Conservation (phyloP, 2,113 vertebrate genomes). For the Entomyzon cyanotis region DNA sequence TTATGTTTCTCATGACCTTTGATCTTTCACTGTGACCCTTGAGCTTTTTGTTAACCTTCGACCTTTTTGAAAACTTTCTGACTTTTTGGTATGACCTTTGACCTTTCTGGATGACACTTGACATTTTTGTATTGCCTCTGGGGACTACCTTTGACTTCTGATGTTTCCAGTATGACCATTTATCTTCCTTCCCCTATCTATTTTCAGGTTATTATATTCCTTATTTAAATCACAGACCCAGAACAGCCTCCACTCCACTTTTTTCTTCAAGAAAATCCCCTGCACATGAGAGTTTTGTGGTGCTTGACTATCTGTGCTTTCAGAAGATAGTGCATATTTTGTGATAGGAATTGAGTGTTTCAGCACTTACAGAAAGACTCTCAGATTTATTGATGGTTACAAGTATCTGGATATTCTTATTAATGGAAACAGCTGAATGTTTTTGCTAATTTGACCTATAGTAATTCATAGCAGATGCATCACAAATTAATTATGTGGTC, state of each 20-base stretch:
- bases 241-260: not conserved
- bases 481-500: slow-evolving; percentile 20
- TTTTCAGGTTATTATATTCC: not conserved
- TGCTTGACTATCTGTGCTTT: not conserved
- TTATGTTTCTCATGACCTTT: not conserved
- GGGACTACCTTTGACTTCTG: not conserved
- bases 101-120: not conserved
- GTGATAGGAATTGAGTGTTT: not conserved
- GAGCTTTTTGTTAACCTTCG: not conserved
- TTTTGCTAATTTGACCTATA: not conserved
- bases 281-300: accelerated
- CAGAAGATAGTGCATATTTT: not conserved
- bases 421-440: not conserved
- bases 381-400: not conserved
- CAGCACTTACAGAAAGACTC: not conserved
- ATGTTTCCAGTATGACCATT: not conserved
- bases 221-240: not conserved
- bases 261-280: not conserved
- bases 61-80: not conserved
- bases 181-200: not conserved
- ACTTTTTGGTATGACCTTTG: not conserved
- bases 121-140: not conserved
- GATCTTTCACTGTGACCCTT: not conserved
- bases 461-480: not conserved
- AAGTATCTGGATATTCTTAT: not conserved